Base-by-base conservation (phyloP, 2,888 invertebrate genomes). In the Drosophila sordidula region DNA sequence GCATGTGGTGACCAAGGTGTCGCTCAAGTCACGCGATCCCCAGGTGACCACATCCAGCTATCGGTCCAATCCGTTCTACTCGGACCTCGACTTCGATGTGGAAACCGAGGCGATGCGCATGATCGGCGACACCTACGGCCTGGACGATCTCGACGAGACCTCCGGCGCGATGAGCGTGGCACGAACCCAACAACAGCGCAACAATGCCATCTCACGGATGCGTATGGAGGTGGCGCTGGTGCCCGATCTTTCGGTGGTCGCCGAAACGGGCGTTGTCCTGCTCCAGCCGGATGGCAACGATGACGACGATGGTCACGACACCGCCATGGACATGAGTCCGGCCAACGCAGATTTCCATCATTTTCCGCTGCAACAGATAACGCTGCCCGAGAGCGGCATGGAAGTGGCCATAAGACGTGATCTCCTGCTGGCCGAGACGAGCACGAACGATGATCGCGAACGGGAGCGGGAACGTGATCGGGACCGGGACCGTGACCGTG, bases 61-160 rank as follows among this genome's bases (percentile, higher is more conserved):
- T 85, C 91, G 90, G 45, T 90, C 92, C 0, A 92, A 90, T 79
- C 95, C 94, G 70, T 95, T 95, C 42, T 95, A 96, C 90, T 95
- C 95, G 93, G 96, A 96, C 87, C 93, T 95, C 12, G 96, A 96
- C 80, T 96, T 96, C 94, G 96, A 96, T 87, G 94, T 94, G 3
- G 95, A 95, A 50, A 89, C 91, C 22, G 89, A 88, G 16, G 70
- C 78, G 6, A 63, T 80, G 70, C 78, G 89, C 9, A 90, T 93
- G 65, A 91, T 93, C 22, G 93, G 93, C 83, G 87, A 93, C 14
- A 91, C 90, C 32, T 92, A 92, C 32, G 87, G 89, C 5, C 75
- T 86, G 26, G 82, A 81, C 56, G 82, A 87, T 61, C 75, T 82
- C 41, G 81, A 90, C 26, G 89, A 88, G 16, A 55, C 74, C 0